These are phyloP conservation scores for Pangasius larnaudii DNA, from an alignment of 2,797 vertebrate species.

Conservation along the genomic window DNA sequence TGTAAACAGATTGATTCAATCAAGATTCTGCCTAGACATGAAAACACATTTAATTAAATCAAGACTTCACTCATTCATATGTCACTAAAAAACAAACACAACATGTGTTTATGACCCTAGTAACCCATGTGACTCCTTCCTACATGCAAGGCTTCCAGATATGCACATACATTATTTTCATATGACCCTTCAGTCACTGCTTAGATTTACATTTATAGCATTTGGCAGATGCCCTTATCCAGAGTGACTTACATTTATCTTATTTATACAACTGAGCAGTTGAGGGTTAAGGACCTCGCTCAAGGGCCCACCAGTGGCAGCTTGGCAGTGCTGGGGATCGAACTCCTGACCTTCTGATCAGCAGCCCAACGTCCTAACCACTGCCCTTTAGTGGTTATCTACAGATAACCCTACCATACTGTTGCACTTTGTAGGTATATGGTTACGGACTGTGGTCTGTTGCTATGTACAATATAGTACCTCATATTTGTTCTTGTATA, in stretches of 20 bases:
- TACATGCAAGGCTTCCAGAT: neutral
- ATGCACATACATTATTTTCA: neutral
- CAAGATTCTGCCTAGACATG: neutral
- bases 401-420: neutral
- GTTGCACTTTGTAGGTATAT: neutral
- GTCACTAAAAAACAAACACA: neutral
- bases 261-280: too few relatives aligned
- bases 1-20: slow-evolving; percentile 13
- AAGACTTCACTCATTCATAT: slow-evolving; percentile 14
- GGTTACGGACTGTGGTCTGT: neutral
- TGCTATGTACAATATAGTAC: neutral
- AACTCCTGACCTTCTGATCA: too few relatives aligned
- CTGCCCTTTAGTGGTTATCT: too few relatives aligned
- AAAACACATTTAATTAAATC: slow-evolving; percentile 21
- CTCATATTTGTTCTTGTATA: neutral
- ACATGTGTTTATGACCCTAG: neutral
- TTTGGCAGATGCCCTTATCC: too few relatives aligned
- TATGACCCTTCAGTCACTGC: neutral
- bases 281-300: too few relatives aligned
- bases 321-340: too few relatives aligned
- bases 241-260: too few relatives aligned
- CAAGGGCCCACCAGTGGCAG: too few relatives aligned
- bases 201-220: too few relatives aligned
- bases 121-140: neutral
- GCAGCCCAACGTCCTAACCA: too few relatives aligned